Conservation (phyloP, 1,140 invertebrate species). For the Pararge aegeria region DNA sequence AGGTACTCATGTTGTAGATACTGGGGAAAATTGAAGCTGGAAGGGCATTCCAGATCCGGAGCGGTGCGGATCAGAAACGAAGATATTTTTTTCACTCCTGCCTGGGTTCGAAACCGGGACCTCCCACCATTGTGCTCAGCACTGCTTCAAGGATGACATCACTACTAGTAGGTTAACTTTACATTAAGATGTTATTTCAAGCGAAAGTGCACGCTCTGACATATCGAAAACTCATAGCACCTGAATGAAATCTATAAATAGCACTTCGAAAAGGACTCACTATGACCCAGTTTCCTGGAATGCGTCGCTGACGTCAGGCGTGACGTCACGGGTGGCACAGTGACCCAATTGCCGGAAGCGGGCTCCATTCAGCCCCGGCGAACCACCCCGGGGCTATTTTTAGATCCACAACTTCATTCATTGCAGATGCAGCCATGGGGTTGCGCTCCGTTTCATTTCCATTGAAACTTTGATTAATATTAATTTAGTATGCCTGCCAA, state of each 20-base stretch:
- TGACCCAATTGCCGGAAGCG: conserved; percentile 53
- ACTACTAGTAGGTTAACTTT: too few relatives aligned
- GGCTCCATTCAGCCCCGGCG: conserved; percentile 57
- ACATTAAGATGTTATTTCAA: too few relatives aligned
- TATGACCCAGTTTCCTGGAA: conserved; percentile 54
- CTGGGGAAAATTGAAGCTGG: too few relatives aligned
- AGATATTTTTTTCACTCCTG: too few relatives aligned
- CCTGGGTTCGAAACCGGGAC: too few relatives aligned
- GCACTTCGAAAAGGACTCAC: conserved; percentile 5
- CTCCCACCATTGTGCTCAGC: too few relatives aligned
- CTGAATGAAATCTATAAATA: conserved; percentile 18
- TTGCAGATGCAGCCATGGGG: conserved; percentile 16
- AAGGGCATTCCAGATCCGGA: too few relatives aligned
- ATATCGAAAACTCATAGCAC: conserved; percentile 3
- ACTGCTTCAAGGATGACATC: too few relatives aligned
- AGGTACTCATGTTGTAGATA: too few relatives aligned
- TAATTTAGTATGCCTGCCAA: neutral
- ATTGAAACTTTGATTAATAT: neutral
- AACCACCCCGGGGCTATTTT: conserved; percentile 52
- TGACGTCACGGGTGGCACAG: conserved; percentile 59
- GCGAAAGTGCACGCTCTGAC: too few relatives aligned
- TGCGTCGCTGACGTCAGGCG: conserved; percentile 56
- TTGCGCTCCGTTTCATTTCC: neutral
- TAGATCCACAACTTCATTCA: conserved; percentile 68
- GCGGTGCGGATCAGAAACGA: too few relatives aligned